Conservation (phyloP, 1,140 invertebrate species). For the Tetramorium alpestre region DNA sequence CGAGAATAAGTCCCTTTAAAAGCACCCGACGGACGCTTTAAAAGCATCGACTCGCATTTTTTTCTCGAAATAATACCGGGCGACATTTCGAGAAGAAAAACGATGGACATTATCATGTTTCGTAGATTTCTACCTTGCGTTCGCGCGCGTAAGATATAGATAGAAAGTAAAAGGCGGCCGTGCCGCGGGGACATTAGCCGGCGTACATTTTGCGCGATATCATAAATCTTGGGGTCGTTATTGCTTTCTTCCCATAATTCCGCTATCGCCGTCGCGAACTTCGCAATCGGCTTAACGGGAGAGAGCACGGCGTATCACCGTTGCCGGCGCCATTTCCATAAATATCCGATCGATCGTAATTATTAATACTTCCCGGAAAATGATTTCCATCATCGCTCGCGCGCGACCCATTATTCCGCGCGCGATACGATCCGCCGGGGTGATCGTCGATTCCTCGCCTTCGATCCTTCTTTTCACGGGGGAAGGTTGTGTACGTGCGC, state of each 20-base stretch:
- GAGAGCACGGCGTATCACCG: neutral
- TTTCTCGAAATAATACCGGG: slow-evolving; percentile 44
- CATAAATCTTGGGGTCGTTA: slow-evolving; percentile 58
- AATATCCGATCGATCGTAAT: slow-evolving; percentile 61
- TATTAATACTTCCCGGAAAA: slow-evolving; percentile 56
- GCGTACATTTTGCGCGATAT: slow-evolving; percentile 24
- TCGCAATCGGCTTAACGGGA: slow-evolving; percentile 48
- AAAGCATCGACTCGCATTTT: slow-evolving; percentile 37
- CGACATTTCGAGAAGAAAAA: slow-evolving; percentile 51
- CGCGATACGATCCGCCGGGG: slow-evolving; percentile 1
- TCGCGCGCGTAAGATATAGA: slow-evolving; percentile 13
- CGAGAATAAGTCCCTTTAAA: slow-evolving; percentile 41
- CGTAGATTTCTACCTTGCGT: slow-evolving; percentile 33
- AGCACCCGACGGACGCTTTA: slow-evolving; percentile 31
- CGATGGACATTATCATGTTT: slow-evolving; percentile 40
- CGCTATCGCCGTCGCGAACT: slow-evolving; percentile 41
- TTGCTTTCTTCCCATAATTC: slow-evolving; percentile 65
- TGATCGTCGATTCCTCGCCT: slow-evolving; percentile 10
- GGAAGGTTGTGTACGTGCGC: neutral
- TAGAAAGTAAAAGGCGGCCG: neutral
- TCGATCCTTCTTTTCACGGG: slow-evolving; percentile 27
- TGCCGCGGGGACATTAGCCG: slow-evolving; percentile 32
- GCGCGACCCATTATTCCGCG: slow-evolving; percentile 30
- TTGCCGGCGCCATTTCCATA: slow-evolving; percentile 51
- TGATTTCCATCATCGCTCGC: slow-evolving; percentile 32